Evolutionary conservation across 2,113 vertebrate genomes (phyloP), one percentile per base, ranked within the genome.

Genomic region (Cyprinus carpio): DNA sequence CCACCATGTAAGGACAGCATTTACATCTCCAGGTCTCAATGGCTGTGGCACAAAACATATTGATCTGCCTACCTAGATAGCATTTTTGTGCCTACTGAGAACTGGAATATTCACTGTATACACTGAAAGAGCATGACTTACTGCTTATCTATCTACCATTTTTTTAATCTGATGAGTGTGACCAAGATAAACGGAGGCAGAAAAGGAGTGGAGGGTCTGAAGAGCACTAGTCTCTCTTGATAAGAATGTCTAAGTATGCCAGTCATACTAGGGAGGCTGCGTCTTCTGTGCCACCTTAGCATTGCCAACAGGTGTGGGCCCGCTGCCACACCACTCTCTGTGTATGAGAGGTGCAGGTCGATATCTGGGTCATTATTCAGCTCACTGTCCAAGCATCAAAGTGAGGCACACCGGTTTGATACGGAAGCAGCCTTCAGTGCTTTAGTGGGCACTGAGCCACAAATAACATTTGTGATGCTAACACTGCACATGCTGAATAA

Each of bases 241-340:
- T 62, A n/a, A 46, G 34, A 16, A n/a, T 43, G 77, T 15, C 20
- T 37, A 27, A 62, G 76, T 16, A 56, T 64, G 37, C n/a, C 78
- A 46, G 54, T 58, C 12, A 15, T 58, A 56, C 51, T 58, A 25
- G 10, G 23, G 13, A 31, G 27, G 27, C 74, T 75, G 25, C 4
- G 29, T 56, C 67, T 56, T 18, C 10, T 77, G 25, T 77, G 75
- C 75, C 49, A 11, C 23, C 54, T 65, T 37, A 65, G n/a, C 43
- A 69, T 64, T 54, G 80, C 31, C 81, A 72, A 56, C 81, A 82
- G 80, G 65, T 82, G 67, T 40, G 81, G 29, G 49, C 67, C 31
- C 13, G 13, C 40, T 34, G 79, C 60, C n/a, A 51, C 60, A 51
- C 5, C 43, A 15, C 18, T 49, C 9, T 81, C n/a, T n/a, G 8